Conservation (phyloP, 2,113 vertebrate genomes). For the Tupaia tana region DNA sequence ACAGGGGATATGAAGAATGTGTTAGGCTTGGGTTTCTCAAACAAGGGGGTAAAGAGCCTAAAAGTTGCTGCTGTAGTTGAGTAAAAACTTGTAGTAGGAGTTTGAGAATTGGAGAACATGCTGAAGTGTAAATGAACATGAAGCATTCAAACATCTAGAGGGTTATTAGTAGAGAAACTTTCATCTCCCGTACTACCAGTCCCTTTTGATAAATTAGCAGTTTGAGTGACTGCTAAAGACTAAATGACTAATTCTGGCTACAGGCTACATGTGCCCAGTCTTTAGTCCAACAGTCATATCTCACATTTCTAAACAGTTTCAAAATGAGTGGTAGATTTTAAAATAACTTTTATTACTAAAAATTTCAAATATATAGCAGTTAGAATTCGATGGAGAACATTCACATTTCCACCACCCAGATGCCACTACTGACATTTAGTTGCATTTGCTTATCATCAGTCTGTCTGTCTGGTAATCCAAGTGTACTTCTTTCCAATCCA, state of each 20-base stretch:
- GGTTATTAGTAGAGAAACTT: not conserved
- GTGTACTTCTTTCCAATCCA: not conserved
- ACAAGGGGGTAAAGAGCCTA: not conserved
- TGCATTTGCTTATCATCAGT: not conserved
- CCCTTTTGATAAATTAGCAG: not conserved
- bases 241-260: not conserved
- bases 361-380: not conserved
- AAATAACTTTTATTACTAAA: constrained; percentile 1
- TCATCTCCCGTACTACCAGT: not conserved
- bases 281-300: not conserved
- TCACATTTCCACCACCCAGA: not conserved
- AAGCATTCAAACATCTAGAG: not conserved
- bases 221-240: not conserved
- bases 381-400: not conserved
- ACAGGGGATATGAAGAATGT: not conserved
- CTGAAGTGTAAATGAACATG: not conserved
- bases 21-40: constrained; percentile 12
- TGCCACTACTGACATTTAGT: not conserved
- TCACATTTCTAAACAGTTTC: not conserved
- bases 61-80: not conserved
- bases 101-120: not conserved
- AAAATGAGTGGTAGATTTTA: not conserved
- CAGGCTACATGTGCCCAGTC: not conserved
- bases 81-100: not conserved
- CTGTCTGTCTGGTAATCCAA: not conserved